These are phyloP conservation scores for Sitobion miscanthi DNA, from an alignment of 1,140 invertebrate species.

Conservation along the genomic window DNA sequence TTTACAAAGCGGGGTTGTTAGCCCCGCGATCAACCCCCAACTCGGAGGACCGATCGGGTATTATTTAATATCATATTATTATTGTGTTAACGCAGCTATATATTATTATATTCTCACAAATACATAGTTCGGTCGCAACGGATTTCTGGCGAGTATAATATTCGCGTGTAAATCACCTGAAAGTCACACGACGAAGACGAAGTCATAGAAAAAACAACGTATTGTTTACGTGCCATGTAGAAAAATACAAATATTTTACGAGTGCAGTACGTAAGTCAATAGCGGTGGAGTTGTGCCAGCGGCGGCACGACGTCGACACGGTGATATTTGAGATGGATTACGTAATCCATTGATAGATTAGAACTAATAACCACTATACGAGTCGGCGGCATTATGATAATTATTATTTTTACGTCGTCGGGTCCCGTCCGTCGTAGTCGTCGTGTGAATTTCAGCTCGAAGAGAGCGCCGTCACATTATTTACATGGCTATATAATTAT, in stretches of 20 bases:
- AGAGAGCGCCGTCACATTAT: too few species aligned
- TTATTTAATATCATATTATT: too few species aligned
- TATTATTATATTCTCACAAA: too few species aligned
- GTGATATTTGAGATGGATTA: background rate
- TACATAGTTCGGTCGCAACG: too few species aligned
- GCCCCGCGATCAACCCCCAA: too few species aligned
- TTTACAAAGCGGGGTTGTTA: too few species aligned
- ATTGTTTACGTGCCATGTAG: background rate
- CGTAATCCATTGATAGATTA: conserved; percentile 15
- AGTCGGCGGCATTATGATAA: background rate
- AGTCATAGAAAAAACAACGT: background rate
- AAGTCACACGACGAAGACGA: background rate
- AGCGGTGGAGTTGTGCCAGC: too few species aligned
- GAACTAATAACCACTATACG: background rate
- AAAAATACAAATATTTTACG: background rate
- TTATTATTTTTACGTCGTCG: background rate
- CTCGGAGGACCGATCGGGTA: too few species aligned
- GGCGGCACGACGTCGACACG: background rate
- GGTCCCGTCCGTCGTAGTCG: background rate
- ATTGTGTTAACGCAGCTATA: too few species aligned
- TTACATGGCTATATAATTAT: background rate
- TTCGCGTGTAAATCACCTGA: background rate
- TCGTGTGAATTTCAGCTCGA: background rate
- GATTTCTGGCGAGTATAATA: background rate
- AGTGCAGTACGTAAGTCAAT: too few species aligned